Evolutionary conservation across 2,797 vertebrate genomes (phyloP), one percentile per base, ranked within the genome.

Genomic region (Parotocinclus haroldoi): DNA sequence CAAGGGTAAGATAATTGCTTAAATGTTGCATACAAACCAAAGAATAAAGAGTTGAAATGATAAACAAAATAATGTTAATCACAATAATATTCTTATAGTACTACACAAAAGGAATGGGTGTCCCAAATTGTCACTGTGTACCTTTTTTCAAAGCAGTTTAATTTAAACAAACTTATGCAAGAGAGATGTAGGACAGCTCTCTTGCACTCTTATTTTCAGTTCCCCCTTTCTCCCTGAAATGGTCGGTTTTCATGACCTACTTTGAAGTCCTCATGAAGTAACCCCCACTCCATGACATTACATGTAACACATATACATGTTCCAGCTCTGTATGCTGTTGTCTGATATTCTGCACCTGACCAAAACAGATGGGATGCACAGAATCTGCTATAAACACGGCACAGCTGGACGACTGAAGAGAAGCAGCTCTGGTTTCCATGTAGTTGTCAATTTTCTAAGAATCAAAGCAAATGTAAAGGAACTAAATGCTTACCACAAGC

Each of bases 111-210:
- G 42, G 9, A 10, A 4, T 44, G 9, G 7, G 0, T 44, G 42
- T 9, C 42, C 12, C 42, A 44, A 44, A 44, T 10, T 44, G 3
- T 44, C 42, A 13, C 4, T 44, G 4, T 10, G 27, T 5, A 27
- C 27, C 12, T 10, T 44, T 9, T 27, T 27, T 27, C 3, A 3
- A 27, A 8, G 5, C 10, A n/a, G n/a, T 7, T 1, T 27, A 53
- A 54, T 16, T 48, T 60, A 71, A 71, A 66, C 63, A 71, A 54
- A 71, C 40, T 65, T 71, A 65, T 40, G 40, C 54, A 65, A 65
- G 49, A 38, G 17, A 27, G 27, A 27, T 64, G 62, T 59, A 71
- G 62, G 62, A n/a, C 56, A 66, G 42, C 36, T 16, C n/a, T n/a
- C n/a, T 59, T 48, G 13, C 7, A 40, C 49, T 59, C 14, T 50